Evolutionary conservation across 2,797 vertebrate species (phyloP), one percentile per base, ranked within the genome.

Genomic region (Cygnus olor): DNA sequence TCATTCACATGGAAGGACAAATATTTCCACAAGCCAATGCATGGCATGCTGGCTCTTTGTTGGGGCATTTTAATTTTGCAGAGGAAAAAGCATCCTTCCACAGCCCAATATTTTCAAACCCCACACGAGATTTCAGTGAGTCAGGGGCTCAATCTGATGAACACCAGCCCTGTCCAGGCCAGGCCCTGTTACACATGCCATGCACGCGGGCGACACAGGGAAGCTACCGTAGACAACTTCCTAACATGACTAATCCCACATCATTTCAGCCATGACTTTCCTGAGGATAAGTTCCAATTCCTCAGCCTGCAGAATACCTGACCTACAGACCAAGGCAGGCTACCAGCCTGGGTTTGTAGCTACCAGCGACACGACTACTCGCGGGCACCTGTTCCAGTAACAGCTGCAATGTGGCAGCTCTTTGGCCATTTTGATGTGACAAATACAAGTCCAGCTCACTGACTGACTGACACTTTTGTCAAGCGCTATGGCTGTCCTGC

Each of bases 341-440:
- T 25, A 51, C 49, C 14, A 44, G 24, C 49, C 49, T 51, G 49
- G 49, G 24, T 51, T 51, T 51, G 24, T 51, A 51, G 24, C 49
- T 51, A 51, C 24, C 24, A 3, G 60, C 0, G 5, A 64, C 30
- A 88, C 15, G 11, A 40, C 2, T 1, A 66, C 28, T 40, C 2
- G 4, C 0, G 0, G 53, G 60, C 60, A 45, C 14, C 27, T 53
- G 6, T 53, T 49, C 44, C 54, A 84, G 78, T 53, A 87, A n/a
- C 13, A 64, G 20, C 51, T 53, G n/a, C 2, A 2, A 40, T 2
- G 25, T n/a, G 21, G 74, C 10, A 19, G 51, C 1, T 76, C 42
- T 73, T 38, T 20, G 27, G 44, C 3, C 10, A 0, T 53, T 60
- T 51, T 58, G 51, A 47, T 24, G 25, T 84, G 81, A 87, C 0